Conservation (phyloP, 2,888 invertebrate species). For the Biston betularia region DNA sequence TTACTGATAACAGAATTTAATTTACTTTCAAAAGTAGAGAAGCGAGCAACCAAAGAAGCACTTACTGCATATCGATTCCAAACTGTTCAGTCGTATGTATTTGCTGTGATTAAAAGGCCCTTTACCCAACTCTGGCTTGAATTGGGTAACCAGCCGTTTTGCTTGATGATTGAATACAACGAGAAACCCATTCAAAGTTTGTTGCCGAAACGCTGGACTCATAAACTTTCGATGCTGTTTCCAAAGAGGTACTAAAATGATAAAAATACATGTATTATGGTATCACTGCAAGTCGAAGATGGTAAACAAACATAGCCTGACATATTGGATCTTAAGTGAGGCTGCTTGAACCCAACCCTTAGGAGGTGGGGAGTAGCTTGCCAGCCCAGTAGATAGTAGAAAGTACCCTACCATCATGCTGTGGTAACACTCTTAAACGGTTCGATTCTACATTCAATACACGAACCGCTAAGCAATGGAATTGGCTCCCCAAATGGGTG, state of each 20-base stretch:
- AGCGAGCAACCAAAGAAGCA: constrained; percentile 8
- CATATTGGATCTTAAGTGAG: too few species aligned
- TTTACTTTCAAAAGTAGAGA: constrained; percentile 1
- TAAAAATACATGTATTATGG: not conserved
- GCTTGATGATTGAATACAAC: constrained; percentile 49
- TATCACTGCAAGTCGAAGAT: too few species aligned
- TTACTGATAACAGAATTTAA: not conserved
- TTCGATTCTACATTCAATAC: too few species aligned
- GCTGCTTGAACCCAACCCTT: too few species aligned
- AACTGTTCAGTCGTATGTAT: constrained; percentile 36
- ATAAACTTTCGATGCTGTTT: constrained; percentile 50
- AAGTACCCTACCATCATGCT: too few species aligned
- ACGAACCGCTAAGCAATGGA: too few species aligned
- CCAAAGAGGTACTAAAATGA: constrained; percentile 48
- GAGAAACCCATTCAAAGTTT: constrained; percentile 46
- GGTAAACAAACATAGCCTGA: too few species aligned
- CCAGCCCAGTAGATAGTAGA: too few species aligned
- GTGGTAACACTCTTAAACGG: too few species aligned
- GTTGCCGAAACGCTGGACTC: constrained; percentile 49
- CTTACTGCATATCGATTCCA: constrained; percentile 52
- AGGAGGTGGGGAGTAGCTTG: too few species aligned
- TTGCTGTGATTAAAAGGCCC: constrained; percentile 43
- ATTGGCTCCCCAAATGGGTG: too few species aligned
- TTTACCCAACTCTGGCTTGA: constrained; percentile 34
- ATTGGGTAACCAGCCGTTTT: constrained; percentile 33